These are phyloP conservation scores for Scylla paramamosain DNA, from an alignment of 1,140 invertebrate species.

Conservation along the genomic window DNA sequence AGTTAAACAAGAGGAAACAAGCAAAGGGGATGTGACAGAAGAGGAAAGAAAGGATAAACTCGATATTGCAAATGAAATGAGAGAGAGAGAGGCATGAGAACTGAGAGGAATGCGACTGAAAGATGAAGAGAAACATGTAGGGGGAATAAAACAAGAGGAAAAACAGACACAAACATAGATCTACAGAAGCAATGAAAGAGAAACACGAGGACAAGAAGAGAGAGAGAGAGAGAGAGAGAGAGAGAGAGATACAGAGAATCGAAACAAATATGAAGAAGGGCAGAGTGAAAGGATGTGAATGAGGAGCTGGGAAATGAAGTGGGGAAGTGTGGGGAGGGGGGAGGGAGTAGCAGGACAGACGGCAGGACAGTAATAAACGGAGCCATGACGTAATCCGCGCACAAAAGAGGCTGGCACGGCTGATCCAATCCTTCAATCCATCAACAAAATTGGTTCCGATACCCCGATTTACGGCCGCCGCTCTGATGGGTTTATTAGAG, in stretches of 20 bases:
- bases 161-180: not conserved
- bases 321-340: not conserved
- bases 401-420: constrained; percentile 1
- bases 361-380: not conserved
- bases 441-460: constrained; percentile 13
- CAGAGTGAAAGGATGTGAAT: not conserved
- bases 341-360: not conserved
- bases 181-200: not conserved
- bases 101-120: not conserved
- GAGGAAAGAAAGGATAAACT: not conserved
- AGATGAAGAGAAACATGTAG: not conserved
- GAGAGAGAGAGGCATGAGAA: not conserved
- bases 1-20: not conserved
- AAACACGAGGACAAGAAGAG: not conserved
- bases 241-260: not conserved
- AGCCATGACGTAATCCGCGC: not conserved
- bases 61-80: not conserved
- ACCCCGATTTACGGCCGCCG: not conserved
- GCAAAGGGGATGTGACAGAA: not conserved
- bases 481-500: constrained; percentile 22
- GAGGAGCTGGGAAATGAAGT: not conserved
- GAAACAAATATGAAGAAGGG: not conserved
- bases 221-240: not conserved
- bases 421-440: constrained; percentile 22
- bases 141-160: not conserved